Evolutionary conservation across 2,797 vertebrate species (phyloP).

Genomic region (Thaleichthys pacificus): DNA sequence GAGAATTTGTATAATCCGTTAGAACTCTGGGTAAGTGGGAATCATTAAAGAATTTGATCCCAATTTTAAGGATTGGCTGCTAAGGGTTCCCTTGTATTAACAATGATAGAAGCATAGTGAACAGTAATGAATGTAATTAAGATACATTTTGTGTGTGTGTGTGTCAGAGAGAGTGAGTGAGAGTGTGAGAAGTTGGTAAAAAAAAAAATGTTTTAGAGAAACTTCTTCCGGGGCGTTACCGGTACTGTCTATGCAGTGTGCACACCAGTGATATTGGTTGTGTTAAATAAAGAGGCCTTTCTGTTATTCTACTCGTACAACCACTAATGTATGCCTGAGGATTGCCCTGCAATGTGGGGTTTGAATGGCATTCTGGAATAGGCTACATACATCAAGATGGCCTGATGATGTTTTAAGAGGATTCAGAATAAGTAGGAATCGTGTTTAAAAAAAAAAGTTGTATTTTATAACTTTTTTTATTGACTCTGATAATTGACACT

Average conservation of each 20-base stretch:
- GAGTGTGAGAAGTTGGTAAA: not conserved
- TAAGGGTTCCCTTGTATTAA: not conserved
- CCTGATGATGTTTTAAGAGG: too few species aligned
- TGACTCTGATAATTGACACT: too few species aligned
- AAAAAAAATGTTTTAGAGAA: not conserved
- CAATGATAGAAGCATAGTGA: too few species aligned
- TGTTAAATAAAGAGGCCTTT: conserved; percentile 5
- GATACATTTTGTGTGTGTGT: not conserved
- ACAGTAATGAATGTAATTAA: not conserved
- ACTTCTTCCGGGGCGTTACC: too few species aligned
- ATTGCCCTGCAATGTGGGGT: conserved; percentile 42
- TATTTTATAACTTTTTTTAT: too few species aligned
- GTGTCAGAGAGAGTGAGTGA: not conserved
- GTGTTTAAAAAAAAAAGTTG: too few species aligned
- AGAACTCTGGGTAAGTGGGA: too few species aligned
- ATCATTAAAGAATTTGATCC: not conserved
- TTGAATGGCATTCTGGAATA: not conserved
- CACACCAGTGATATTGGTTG: too few species aligned
- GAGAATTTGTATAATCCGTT: not conserved
- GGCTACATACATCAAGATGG: too few species aligned
- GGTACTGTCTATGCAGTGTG: too few species aligned
- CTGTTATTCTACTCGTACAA: not conserved
- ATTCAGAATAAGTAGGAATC: too few species aligned
- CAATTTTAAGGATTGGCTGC: too few species aligned
- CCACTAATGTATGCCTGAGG: conserved; percentile 15